A percentile compares a stretch with the other conserved stretches of the same genome.
These are phyloP conservation scores for Euschistus heros DNA, from an alignment of 1,140 invertebrate genomes.

Conservation along the genomic window DNA sequence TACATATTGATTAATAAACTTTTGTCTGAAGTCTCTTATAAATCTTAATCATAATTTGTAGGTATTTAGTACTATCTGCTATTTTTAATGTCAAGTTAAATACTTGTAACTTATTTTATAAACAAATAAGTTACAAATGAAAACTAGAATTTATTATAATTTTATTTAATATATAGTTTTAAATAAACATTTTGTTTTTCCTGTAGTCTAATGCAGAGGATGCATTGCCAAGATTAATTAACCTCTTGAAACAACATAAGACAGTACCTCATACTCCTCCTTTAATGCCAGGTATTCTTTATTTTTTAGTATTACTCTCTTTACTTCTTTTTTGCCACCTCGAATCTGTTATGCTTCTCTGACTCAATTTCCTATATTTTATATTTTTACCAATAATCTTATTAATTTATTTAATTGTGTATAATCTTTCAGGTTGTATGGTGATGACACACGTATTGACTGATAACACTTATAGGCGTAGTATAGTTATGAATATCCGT, in stretches of 20 bases:
- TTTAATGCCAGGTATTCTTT: conserved; percentile 56
- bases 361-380: neutral
- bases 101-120: too few species aligned
- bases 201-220: conserved; percentile 29
- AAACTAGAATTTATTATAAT: too few species aligned
- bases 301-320: conserved; percentile 38
- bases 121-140: too few species aligned
- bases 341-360: neutral
- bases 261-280: conserved; percentile 45
- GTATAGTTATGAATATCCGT: conserved; percentile 55
- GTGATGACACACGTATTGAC: conserved; percentile 1
- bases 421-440: conserved; percentile 49
- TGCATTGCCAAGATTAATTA: conserved; percentile 51
- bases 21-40: too few species aligned
- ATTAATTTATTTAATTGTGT: conserved; percentile 44
- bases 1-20: too few species aligned
- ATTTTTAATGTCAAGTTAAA: too few species aligned
- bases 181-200: conserved; percentile 9
- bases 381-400: conserved; percentile 20
- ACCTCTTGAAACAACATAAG: conserved; percentile 45
- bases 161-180: too few species aligned
- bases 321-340: neutral
- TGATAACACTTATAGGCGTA: conserved; percentile 53
- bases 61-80: too few species aligned
- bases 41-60: too few species aligned